Base-by-base conservation (phyloP, 2,888 invertebrate species). In the Eupithecia inturbata region DNA sequence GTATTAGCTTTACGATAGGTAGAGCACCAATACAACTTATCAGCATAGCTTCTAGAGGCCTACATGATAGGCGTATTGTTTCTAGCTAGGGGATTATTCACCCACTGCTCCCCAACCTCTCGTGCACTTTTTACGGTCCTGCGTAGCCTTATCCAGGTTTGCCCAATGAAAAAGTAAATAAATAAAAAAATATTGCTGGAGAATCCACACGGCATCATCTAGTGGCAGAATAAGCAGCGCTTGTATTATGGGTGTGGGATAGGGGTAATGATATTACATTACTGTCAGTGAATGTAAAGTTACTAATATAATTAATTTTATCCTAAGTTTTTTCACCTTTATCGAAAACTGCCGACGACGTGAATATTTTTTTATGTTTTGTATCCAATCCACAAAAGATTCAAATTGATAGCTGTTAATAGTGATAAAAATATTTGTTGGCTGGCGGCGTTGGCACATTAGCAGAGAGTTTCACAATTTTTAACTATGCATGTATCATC, bases 351-450 rank as follows among this genome's bases (percentile, higher is more conserved):
- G n/a, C 49, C n/a, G 10, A 2, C 3, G 10, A 53, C 9, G 10
- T 53, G 22, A 53, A 26, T 57, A 22, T 12, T 53, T 12, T n/a
- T 53, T 22, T 53, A 22, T 53, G n/a, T 49, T 22, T 22, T 53
- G 3, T 22, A 53, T 26, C 6, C 53, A 53, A 53, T 57, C 70
- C 68, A 73, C 84, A 85, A 85, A 86, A 83, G 83, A 83, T 39
- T 0, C 14, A 36, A 39, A 66, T 66, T 66, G 66, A 39, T 39
- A 31, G 57, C 57, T 36, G 63, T 64, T 64, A 64, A 64, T 66
- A 66, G 67, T 57, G 41, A 70, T 72, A 68, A 39, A 69, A 75
- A 75, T 68, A 73, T 71, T 71, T 73, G 73, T 76, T 76, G 73
- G 76, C 73, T 57, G 33, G 31, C 71, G 66, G 71, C 39, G 71